phyloP scores from a whole-genome alignment of 2,888 invertebrate species.

The Sarcophaga caerulescens region DNA sequence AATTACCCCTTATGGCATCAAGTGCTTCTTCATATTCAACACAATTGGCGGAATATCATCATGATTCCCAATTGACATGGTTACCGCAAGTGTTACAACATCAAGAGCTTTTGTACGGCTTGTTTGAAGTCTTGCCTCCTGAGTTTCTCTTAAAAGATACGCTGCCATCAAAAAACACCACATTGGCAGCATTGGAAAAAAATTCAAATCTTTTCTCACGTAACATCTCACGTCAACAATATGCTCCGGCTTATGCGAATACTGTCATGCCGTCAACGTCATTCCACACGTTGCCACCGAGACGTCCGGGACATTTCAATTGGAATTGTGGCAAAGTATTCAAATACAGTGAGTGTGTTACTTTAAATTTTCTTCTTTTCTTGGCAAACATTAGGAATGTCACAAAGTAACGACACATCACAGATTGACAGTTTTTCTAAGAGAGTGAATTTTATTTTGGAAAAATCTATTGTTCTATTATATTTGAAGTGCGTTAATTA shows the following conservation, averaged over 20 bases:
- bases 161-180: not conserved
- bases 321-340: constrained; percentile 16
- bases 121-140: constrained; percentile 61
- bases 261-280: not conserved
- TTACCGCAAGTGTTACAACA: constrained; percentile 23
- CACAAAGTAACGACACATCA: too few species aligned
- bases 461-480: too few species aligned
- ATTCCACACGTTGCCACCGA: not conserved
- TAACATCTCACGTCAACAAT: not conserved
- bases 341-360: constrained; percentile 45
- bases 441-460: too few species aligned
- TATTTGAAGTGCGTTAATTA: too few species aligned
- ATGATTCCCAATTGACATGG: constrained; percentile 18
- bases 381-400: too few species aligned
- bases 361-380: too few species aligned
- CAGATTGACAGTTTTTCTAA: too few species aligned
- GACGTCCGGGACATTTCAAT: not conserved
- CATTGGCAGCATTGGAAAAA: not conserved
- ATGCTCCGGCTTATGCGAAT: not conserved
- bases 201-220: not conserved
- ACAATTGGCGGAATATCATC: not conserved
- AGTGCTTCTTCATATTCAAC: not conserved
- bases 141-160: not conserved
- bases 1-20: constrained; percentile 6
- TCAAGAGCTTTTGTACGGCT: constrained; percentile 35